Conservation (phyloP, 53 echinoderm and acorn worm species). For the Paelopatides confundens region DNA sequence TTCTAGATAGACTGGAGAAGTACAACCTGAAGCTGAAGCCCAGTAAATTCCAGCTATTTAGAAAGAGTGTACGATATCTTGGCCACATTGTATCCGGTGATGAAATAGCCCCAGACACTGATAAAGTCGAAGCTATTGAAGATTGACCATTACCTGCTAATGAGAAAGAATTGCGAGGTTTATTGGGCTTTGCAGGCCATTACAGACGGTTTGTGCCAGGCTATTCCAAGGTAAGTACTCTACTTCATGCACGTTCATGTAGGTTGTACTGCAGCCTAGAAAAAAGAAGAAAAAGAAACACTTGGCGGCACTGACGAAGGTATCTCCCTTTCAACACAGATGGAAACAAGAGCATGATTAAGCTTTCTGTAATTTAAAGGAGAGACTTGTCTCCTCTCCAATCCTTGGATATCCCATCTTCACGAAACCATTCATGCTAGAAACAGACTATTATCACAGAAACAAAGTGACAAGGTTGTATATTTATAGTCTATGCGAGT, state of each 20-base stretch:
- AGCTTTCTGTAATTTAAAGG: too few relatives aligned
- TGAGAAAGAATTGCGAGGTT: conserved; percentile 50
- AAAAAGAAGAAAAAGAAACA: too few relatives aligned
- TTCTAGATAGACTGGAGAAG: conserved; percentile 45
- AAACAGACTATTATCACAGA: conserved; percentile 34
- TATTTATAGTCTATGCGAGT: conserved; percentile 66
- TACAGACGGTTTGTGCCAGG: conserved; percentile 59
- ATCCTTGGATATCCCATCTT: too few relatives aligned
- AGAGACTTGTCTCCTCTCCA: too few relatives aligned
- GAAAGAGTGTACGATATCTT: conserved; percentile 45
- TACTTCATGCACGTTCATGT: conserved; percentile 55
- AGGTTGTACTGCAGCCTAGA: background rate
- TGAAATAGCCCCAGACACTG: conserved; percentile 60
- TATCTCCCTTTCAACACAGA: background rate
- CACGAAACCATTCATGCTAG: conserved; percentile 9
- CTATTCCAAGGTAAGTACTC: conserved; percentile 60
- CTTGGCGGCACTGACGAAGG: background rate
- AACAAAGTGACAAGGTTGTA: conserved; percentile 1
- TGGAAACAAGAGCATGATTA: background rate
- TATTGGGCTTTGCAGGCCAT: conserved; percentile 62
- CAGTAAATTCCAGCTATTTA: conserved; percentile 69
- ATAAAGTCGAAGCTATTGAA: conserved; percentile 49
- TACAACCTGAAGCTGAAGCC: conserved; percentile 71
- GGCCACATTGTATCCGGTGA: conserved; percentile 56
- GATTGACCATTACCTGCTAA: conserved; percentile 54